A percentile compares a stretch with the other conserved stretches of the same genome.
Conservation (phyloP, 1,140 invertebrate genomes). For the Hesperophylax magnus region DNA sequence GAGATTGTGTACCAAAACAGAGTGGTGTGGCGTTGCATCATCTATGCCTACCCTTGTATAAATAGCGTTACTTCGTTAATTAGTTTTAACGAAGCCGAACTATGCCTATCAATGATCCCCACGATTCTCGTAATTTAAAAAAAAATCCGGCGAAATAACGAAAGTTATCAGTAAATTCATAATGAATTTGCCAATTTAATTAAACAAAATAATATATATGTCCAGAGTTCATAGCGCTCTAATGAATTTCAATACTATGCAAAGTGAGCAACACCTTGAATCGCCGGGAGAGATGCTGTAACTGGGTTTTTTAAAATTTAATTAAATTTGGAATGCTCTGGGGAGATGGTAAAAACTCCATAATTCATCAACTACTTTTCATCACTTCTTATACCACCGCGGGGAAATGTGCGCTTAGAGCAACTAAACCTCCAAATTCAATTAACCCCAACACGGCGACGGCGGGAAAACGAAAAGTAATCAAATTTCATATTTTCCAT, state of each 20-base stretch:
- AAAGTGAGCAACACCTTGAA: background rate
- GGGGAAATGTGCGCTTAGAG: constrained; percentile 36
- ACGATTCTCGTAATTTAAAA: no score
- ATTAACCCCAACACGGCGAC: constrained; percentile 49
- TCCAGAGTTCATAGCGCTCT: no score
- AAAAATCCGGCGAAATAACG: no score
- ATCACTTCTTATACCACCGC: constrained; percentile 15
- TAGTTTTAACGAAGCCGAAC: no score
- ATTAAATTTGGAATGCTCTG: constrained; percentile 10
- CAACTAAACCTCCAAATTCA: constrained; percentile 50
- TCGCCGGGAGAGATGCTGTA: background rate
- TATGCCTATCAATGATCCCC: no score
- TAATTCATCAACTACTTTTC: constrained; percentile 39
- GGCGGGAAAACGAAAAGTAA: constrained; percentile 33
- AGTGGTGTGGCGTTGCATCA: no score
- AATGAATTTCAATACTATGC: background rate
- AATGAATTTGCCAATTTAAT: no score
- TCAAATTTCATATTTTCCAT: constrained; percentile 38
- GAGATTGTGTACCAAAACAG: no score
- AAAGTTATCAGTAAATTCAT: no score
- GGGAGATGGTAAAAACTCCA: constrained; percentile 22
- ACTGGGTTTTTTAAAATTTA: constrained; percentile 23
- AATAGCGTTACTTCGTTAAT: no score
- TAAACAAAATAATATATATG: no score
- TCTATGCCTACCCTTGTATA: no score